Base-by-base conservation (phyloP, 2,113 vertebrate genomes). In the Chaetorhynchus papuensis region DNA sequence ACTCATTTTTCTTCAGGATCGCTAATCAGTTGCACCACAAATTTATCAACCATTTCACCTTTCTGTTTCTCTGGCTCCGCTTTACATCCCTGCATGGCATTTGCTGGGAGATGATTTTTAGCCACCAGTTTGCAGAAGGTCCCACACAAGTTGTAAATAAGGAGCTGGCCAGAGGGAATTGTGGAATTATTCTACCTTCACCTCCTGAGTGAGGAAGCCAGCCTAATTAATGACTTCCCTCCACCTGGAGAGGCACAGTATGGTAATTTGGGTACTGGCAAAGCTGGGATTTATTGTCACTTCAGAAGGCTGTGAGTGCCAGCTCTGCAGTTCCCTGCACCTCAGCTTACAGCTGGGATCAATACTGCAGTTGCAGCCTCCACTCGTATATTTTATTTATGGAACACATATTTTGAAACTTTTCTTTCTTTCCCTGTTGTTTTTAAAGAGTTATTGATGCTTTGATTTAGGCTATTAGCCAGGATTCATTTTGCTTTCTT, bases 331-430 rank as follows among this genome's bases (percentile, higher is more conserved):
- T 94, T 97, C 95, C 95, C 76, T 23, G 8, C 66, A 26, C 65
- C 96, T 89, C 90, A 70, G 3, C 92, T 94, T 90, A 77, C 92
- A 95, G 10, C 89, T 95, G 96, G 91, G 96, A 97, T 97, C 96
- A 94, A 96, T 92, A 93, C 81, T 57, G 71, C 57, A 54, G 63
- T 85, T 42, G 52, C 93, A 74, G 81, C 52, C 83, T 93, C 75
- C 78, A 59, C 92, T 86, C 92, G 85, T 69, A 52, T 79, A 33
- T 86, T 97, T 97, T 96, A 96, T 97, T 97, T 97, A 97, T 94
- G 83, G 57, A n/a, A 42, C 83, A 64, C 28, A 7, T 84, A 80
- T 91, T 92, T 94, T 83, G 89, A 92, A 95, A 87, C 70, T 47
- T 71, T 89, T 54, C 82, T 78, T 85, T 81, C 82, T 78, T 85